Evolutionary conservation across 2,113 vertebrate genomes (phyloP).

Genomic region (Blennius ocellaris): DNA sequence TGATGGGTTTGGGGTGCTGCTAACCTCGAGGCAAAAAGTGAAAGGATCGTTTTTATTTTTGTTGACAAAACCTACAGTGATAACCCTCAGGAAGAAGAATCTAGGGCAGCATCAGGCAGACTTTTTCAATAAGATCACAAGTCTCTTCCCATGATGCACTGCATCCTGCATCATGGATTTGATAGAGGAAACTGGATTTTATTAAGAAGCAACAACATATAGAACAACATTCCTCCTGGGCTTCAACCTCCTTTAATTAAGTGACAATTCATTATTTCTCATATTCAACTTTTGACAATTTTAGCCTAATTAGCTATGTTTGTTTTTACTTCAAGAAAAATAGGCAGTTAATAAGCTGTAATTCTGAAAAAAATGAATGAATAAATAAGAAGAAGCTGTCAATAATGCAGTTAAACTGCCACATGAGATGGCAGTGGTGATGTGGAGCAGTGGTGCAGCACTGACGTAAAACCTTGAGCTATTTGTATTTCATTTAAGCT

Average conservation of each 20-base stretch:
- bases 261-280: slow-evolving; percentile 1
- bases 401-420: too few relatives aligned
- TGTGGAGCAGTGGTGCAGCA: too few relatives aligned
- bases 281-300: background rate
- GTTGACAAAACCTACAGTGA: slow-evolving; percentile 34
- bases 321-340: too few relatives aligned
- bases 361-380: too few relatives aligned
- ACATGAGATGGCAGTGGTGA: too few relatives aligned
- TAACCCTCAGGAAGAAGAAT: slow-evolving; percentile 21
- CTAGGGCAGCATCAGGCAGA: slow-evolving; percentile 28
- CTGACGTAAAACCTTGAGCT: too few relatives aligned
- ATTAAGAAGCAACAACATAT: background rate
- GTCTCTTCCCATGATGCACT: slow-evolving; percentile 2
- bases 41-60: slow-evolving; percentile 7
- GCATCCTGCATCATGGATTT: slow-evolving; percentile 1
- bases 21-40: slow-evolving; percentile 12
- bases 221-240: slow-evolving; percentile 15
- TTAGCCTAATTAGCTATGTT: too few relatives aligned
- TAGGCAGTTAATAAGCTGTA: too few relatives aligned
- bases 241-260: slow-evolving; percentile 29
- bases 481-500: too few relatives aligned
- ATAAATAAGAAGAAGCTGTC: too few relatives aligned
- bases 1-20: slow-evolving; percentile 31
- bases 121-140: slow-evolving; percentile 12
- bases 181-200: slow-evolving; percentile 16